These are phyloP conservation scores for Dexiosoma caninum DNA, from an alignment of 2,888 invertebrate species.

Conservation along the genomic window DNA sequence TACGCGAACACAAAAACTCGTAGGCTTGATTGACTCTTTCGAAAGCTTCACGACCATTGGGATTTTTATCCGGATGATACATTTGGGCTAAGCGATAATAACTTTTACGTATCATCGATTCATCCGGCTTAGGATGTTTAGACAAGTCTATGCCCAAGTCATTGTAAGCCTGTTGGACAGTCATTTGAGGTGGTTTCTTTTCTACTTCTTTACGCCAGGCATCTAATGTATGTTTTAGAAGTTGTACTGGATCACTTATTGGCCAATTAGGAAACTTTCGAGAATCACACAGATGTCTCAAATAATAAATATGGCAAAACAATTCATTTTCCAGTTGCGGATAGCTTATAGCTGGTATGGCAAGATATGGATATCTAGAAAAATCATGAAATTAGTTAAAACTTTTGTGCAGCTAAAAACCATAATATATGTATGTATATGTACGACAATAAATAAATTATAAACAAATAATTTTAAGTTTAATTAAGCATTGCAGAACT, in stretches of 20 bases:
- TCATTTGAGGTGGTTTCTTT: conserved; percentile 98
- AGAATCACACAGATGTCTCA: conserved; percentile 96
- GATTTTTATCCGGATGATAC: conserved; percentile 99
- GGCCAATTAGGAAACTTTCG: conserved; percentile 97
- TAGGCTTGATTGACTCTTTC: conserved; percentile 98
- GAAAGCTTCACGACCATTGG: conserved; percentile 97
- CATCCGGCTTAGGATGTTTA: conserved; percentile 84
- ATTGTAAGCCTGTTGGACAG: conserved; percentile 93
- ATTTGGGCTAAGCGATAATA: conserved; percentile 97
- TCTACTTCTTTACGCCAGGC: conserved; percentile 99
- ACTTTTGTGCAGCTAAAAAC: neutral
- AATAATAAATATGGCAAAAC: conserved; percentile 99
- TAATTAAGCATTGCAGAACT: too few relatives aligned
- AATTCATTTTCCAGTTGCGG: conserved; percentile 96
- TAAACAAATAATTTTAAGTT: too few relatives aligned
- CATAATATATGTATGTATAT: too few relatives aligned
- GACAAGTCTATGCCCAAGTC: conserved; percentile 86
- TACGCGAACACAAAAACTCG: conserved; percentile 96
- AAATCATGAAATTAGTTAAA: neutral
- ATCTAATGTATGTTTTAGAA: conserved; percentile 95
- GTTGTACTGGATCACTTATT: conserved; percentile 93
- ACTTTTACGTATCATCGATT: conserved; percentile 93
- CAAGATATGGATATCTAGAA: conserved; percentile 90
- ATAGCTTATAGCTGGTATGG: conserved; percentile 94
- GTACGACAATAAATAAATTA: too few relatives aligned